phyloP scores from a whole-genome alignment of 2,888 invertebrate genomes.

The Odontocolon sp. region DNA sequence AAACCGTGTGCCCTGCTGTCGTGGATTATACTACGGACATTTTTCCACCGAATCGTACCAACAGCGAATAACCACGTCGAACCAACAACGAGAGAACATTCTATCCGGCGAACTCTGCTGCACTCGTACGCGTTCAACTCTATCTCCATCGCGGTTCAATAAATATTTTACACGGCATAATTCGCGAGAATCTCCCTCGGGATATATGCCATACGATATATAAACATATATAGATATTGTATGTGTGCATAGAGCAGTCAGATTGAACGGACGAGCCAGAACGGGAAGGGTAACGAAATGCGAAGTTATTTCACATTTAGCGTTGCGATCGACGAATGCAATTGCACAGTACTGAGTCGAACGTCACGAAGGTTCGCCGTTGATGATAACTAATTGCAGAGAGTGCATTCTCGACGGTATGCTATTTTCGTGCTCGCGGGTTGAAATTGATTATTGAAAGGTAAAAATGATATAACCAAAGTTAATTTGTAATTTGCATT shows the following conservation, averaged over 20 bases:
- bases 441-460: neutral
- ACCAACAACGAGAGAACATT: conserved; percentile 43
- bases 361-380: conserved; percentile 1
- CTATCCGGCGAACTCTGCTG: conserved; percentile 34
- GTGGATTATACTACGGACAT: conserved; percentile 39
- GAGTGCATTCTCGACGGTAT: neutral
- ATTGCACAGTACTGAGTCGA: conserved; percentile 1
- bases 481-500: no score
- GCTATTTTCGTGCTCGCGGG: neutral
- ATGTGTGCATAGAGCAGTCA: neutral
- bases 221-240: neutral
- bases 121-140: conserved; percentile 33
- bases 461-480: neutral
- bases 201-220: conserved; percentile 30
- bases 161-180: conserved; percentile 57
- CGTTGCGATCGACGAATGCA: conserved; percentile 20
- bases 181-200: conserved; percentile 51
- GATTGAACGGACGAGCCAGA: conserved; percentile 3
- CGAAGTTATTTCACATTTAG: conserved; percentile 26
- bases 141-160: conserved; percentile 52
- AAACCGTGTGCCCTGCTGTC: neutral
- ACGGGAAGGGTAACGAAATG: conserved; percentile 37
- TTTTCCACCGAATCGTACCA: conserved; percentile 9
- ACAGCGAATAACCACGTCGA: neutral
- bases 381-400: conserved; percentile 21